Percentiles rank a stretch among this genome's conserved stretches.
Evolutionary conservation across 2,888 invertebrate genomes (phyloP).

Genomic region (Diaperis boleti): DNA sequence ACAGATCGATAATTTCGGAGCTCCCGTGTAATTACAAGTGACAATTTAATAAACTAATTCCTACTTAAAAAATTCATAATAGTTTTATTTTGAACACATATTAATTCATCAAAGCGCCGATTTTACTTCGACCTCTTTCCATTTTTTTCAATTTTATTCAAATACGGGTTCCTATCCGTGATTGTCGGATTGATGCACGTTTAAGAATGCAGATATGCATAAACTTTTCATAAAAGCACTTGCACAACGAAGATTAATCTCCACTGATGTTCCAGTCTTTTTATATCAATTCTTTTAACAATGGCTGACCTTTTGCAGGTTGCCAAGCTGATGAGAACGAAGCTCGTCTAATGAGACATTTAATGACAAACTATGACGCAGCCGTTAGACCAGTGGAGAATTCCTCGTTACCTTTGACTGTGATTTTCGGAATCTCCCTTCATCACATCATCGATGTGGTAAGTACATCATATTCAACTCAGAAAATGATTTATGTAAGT

Average conservation of each 20-base stretch:
- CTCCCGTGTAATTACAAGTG: no score
- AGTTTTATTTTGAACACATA: no score
- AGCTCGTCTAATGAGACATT: conserved; percentile 77
- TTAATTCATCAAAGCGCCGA: no score
- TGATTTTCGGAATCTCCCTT: conserved; percentile 84
- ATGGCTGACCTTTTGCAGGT: conserved; percentile 38
- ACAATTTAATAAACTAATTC: no score
- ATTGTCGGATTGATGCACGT: background rate
- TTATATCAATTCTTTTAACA: background rate
- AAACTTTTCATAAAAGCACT: conserved; percentile 7
- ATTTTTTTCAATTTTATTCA: background rate
- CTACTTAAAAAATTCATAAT: no score
- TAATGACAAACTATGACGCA: conserved; percentile 82
- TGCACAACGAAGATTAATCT: background rate
- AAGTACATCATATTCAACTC: no score
- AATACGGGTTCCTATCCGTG: background rate
- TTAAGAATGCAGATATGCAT: conserved; percentile 3
- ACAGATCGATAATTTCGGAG: no score
- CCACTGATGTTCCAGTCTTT: background rate
- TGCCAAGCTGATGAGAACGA: conserved; percentile 75
- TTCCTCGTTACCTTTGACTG: conserved; percentile 80
- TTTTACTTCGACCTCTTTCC: background rate
- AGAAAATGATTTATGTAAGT: no score
- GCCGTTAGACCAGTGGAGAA: conserved; percentile 83
- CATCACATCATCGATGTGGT: conserved; percentile 91